phyloP scores from a whole-genome alignment of 2,888 invertebrate species.

The Arge pagana region DNA sequence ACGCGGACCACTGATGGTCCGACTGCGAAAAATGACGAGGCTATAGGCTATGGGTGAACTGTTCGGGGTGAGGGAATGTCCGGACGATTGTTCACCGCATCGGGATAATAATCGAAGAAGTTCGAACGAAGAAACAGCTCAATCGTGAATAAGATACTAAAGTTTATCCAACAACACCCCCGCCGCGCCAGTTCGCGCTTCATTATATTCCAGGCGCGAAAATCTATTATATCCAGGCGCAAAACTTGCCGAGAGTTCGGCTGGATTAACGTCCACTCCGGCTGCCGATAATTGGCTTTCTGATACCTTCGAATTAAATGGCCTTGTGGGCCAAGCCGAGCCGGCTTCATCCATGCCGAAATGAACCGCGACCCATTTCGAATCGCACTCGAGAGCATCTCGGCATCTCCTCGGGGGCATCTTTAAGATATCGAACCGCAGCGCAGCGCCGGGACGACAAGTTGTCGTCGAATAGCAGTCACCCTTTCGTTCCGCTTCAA shows the following conservation, averaged over 20 bases:
- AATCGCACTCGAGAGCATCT: not conserved
- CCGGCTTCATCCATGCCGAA: not conserved
- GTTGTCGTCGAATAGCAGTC: too few relatives aligned
- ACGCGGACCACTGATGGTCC: too few relatives aligned
- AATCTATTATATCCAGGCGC: conserved; percentile 2
- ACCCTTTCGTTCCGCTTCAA: not conserved
- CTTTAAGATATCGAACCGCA: conserved; percentile 1
- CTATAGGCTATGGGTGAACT: too few relatives aligned
- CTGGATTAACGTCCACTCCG: not conserved
- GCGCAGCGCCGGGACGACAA: too few relatives aligned
- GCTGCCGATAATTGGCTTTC: conserved; percentile 3
- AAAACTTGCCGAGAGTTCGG: conserved; percentile 7
- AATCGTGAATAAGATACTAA: conserved; percentile 10
- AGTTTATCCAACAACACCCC: conserved; percentile 10
- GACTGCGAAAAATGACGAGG: too few relatives aligned
- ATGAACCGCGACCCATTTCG: not conserved
- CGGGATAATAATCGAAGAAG: too few relatives aligned
- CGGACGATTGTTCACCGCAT: too few relatives aligned
- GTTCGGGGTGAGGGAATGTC: too few relatives aligned
- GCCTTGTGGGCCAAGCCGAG: not conserved
- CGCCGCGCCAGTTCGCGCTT: not conserved
- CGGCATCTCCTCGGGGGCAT: not conserved
- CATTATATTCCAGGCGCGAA: too few relatives aligned
- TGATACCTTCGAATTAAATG: conserved; percentile 4
- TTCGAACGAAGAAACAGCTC: too few relatives aligned